Evolutionary conservation across 1,140 invertebrate species (phyloP), one percentile per base, ranked within the genome.

Genomic region (Ericerus pela): DNA sequence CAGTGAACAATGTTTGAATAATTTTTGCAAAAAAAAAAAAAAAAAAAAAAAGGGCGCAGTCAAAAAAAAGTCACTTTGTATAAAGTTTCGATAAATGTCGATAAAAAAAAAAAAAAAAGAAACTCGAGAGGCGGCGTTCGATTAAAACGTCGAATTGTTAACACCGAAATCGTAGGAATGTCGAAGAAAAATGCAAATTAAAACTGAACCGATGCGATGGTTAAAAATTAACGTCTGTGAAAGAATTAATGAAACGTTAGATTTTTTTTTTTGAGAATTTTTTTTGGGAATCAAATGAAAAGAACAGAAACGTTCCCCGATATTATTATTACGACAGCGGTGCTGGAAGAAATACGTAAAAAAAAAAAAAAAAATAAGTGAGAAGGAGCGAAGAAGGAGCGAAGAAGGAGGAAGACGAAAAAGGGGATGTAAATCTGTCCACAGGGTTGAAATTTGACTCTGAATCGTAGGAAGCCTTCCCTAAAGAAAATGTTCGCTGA

Each of bases 361-460:
- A n/a, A n/a, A n/a, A n/a, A n/a, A n/a, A n/a, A n/a, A n/a, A n/a
- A n/a, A n/a, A n/a, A n/a, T n/a, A n/a, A n/a, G n/a, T n/a, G n/a
- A n/a, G n/a, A n/a, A n/a, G n/a, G n/a, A n/a, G n/a, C n/a, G n/a
- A n/a, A n/a, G n/a, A n/a, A n/a, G n/a, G n/a, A n/a, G n/a, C n/a
- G n/a, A n/a, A n/a, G n/a, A n/a, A n/a, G n/a, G n/a, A n/a, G n/a
- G n/a, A n/a, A n/a, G n/a, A n/a, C n/a, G n/a, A n/a, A n/a, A n/a
- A 24, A 47, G 26, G 41, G 41, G 41, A 47, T 47, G 41, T 24
- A 47, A 47, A 47, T 47, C 41, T 47, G 41, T 47, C 41, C 41
- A 47, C 41, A 47, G 41, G 41, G 41, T 47, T 47, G 41, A 47
- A 47, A 47, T 47, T 47, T 47, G 41, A 47, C 41, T 47, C 41